phyloP scores from a whole-genome alignment of 1,140 invertebrate species.

The Ceratina calcarata region DNA sequence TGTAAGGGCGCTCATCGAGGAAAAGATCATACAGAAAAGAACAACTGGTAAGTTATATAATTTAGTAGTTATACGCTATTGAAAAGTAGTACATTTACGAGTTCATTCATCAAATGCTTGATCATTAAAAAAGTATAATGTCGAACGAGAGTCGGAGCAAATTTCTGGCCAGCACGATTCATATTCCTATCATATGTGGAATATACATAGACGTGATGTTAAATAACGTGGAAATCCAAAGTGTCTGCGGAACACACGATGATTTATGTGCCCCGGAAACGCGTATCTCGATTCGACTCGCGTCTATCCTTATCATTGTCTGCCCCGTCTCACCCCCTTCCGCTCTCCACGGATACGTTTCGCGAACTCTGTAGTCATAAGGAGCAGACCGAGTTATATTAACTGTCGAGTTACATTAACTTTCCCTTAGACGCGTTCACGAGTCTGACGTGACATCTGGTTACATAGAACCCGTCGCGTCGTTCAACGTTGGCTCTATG shows the following conservation, averaged over 20 bases:
- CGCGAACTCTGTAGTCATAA: constrained; percentile 29
- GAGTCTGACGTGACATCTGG: constrained; percentile 24
- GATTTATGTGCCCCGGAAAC: constrained; percentile 28
- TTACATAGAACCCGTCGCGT: constrained; percentile 18
- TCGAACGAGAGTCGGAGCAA: neutral
- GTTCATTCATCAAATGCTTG: no score
- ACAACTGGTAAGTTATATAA: constrained; percentile 78
- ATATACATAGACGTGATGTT: constrained; percentile 14
- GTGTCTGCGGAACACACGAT: neutral
- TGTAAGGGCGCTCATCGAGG: constrained; percentile 92
- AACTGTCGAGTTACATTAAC: constrained; percentile 45
- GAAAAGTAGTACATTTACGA: neutral
- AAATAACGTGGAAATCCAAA: neutral
- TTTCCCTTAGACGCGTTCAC: constrained; percentile 16
- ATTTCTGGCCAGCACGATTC: neutral
- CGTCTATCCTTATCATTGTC: constrained; percentile 12
- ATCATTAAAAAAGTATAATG: no score
- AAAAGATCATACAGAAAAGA: constrained; percentile 94
- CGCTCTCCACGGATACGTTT: constrained; percentile 22
- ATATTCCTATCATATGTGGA: neutral
- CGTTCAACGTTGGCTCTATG: neutral
- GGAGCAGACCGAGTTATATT: constrained; percentile 43
- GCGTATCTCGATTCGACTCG: constrained; percentile 25
- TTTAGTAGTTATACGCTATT: no score
- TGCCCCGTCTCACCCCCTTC: neutral